Evolutionary conservation across 2,888 invertebrate species (phyloP), one percentile per base, ranked within the genome.

Genomic region (Eurytoma adleriae): DNA sequence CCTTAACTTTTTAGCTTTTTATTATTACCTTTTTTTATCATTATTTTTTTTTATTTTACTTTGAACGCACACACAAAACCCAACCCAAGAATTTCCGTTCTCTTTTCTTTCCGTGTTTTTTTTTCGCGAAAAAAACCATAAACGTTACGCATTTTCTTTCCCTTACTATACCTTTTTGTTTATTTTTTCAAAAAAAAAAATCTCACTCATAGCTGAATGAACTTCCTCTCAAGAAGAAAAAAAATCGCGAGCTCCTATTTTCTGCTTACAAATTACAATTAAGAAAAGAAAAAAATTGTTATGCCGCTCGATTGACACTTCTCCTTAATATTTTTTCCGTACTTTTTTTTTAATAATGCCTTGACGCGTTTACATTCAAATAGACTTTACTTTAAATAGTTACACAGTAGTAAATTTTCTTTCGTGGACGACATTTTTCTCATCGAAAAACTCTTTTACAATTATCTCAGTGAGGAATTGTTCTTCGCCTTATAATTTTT

Each of bases 341-440:
- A 85, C 84, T 74, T 74, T 75, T 62, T 56, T 77, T 75, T 70
- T 78, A 61, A 72, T 76, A 79, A 79, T 82, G 79, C 57, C 62
- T 85, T 85, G 88, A 88, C 87, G 89, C 87, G 84, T 87, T 89
- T 88, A 89, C 88, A 89, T 87, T 87, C 87, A 87, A 88, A 88
- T 88, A 90, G 87, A 88, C 84, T 89, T 87, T 86, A 85, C 84
- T 89, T 87, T 86, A 85, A 88, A 85, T 84, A 86, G 85, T 89
- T 88, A 89, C 86, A 89, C 86, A 86, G 86, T 86, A 87, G 79
- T 84, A 81, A 83, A 81, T 83, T 84, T 84, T 84, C 71, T 80
- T 73, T 74, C 77, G 68, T 78, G 82, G 80, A 82, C 82, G 82
- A 82, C 70, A 52, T 80, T 78, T 79, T 79, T 75, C 54, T 81